phyloP scores from a whole-genome alignment of 2,113 vertebrate genomes.

The Kryptolebias marmoratus region DNA sequence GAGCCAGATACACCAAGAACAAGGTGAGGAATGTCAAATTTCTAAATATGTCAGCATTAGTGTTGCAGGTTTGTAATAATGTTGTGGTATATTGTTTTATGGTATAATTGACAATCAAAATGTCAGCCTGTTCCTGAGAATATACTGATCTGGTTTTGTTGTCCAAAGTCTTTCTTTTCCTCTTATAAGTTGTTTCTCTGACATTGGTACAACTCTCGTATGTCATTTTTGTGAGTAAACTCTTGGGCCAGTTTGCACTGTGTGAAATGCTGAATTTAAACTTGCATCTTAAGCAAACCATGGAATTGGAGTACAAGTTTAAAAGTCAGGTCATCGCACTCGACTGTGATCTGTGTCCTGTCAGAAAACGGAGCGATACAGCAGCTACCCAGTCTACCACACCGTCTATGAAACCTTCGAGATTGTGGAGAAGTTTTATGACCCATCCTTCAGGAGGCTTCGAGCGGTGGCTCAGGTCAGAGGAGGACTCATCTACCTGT shows the following conservation, averaged over 20 bases:
- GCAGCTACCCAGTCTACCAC: conserved; percentile 94
- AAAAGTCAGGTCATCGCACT: too few relatives aligned
- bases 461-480: conserved; percentile 87
- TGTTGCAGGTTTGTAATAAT: background rate
- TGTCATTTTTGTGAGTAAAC: background rate
- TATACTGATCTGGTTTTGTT: background rate
- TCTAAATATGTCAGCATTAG: too few relatives aligned
- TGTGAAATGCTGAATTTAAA: too few relatives aligned
- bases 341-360: conserved; percentile 10
- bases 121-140: background rate
- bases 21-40: conserved; percentile 39
- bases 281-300: too few relatives aligned
- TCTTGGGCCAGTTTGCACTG: too few relatives aligned
- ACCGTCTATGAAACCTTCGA: conserved; percentile 95
- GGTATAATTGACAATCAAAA: background rate
- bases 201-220: background rate
- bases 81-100: background rate
- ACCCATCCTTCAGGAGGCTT: conserved; percentile 88
- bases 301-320: background rate
- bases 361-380: conserved; percentile 91
- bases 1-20: conserved; percentile 95
- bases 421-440: conserved; percentile 91
- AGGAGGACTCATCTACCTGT: conserved; percentile 85
- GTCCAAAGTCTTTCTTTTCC: background rate
- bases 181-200: background rate